Percentiles rank a stretch among this genome's conserved stretches.
These are phyloP conservation scores for Lypha dubia DNA, from an alignment of 2,888 invertebrate genomes.

Conservation along the genomic window DNA sequence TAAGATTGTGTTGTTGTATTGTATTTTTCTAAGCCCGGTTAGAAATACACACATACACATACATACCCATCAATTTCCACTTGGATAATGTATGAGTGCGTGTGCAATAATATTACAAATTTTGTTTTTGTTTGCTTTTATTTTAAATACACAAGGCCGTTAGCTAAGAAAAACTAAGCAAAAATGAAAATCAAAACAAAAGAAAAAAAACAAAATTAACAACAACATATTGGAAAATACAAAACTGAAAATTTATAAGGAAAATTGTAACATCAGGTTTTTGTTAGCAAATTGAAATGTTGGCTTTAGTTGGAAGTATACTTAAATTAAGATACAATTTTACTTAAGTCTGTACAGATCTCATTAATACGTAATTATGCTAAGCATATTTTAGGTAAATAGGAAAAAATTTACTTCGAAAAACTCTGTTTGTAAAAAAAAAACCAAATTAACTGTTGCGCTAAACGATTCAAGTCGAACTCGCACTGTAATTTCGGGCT, in stretches of 20 bases:
- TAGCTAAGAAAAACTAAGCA: constrained; percentile 36
- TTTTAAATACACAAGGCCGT: constrained; percentile 67
- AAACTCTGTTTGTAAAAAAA: too few species aligned
- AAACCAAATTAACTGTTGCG: too few species aligned
- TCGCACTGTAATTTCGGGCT: too few species aligned
- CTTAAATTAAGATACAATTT: too few species aligned
- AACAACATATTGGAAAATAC: constrained; percentile 15
- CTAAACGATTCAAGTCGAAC: too few species aligned
- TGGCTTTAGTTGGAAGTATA: background rate
- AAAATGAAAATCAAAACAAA: constrained; percentile 16
- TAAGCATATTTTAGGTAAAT: background rate
- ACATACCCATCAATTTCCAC: background rate
- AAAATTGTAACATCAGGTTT: constrained; percentile 63
- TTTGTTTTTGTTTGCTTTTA: constrained; percentile 42
- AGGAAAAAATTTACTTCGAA: background rate
- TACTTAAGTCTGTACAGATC: too few species aligned
- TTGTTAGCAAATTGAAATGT: constrained; percentile 8
- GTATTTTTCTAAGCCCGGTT: constrained; percentile 37
- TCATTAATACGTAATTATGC: background rate
- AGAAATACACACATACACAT: constrained; percentile 8
- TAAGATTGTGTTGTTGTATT: constrained; percentile 25
- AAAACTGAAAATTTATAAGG: constrained; percentile 44
- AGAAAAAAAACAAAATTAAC: constrained; percentile 17
- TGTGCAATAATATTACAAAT: constrained; percentile 38
- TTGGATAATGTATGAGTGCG: constrained; percentile 6